Base-by-base conservation (phyloP, 2,888 invertebrate genomes). In the Lasioglossum calceatum region DNA sequence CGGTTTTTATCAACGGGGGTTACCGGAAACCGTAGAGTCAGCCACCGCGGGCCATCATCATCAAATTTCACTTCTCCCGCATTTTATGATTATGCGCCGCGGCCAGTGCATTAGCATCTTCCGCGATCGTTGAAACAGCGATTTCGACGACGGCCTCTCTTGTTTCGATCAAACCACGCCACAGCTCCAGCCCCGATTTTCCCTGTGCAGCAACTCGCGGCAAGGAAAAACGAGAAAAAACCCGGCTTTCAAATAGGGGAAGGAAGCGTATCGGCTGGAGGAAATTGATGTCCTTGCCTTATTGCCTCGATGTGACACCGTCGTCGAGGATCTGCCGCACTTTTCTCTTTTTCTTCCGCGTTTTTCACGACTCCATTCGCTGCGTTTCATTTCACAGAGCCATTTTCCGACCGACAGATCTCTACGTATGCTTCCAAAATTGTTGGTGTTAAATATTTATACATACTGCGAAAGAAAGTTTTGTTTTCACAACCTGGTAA, bases 241-340 rank as follows among this genome's bases (percentile, higher is more conserved):
- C 16, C 47, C 19, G 10, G n/a, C 47, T 50, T 85, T 75, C 87
- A 87, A 91, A 92, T 91, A 84, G 86, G 90, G 93, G 91, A 92
- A 93, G 93, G 91, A 92, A 93, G 88, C 88, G 91, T 91, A 92
- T 93, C 89, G 92, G 88, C 87, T 86, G 89, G 87, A 93, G 92
- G 92, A 93, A 93, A 93, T 93, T 80, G 85, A 88, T 84, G 87
- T 87, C 85, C 76, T 79, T 84, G 88, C 84, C 87, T 89, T 91
- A 90, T 90, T 90, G 77, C 86, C 75, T 82, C 76, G 87, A 79
- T 61, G 75, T 54, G 87, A 61, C 54, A 67, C 54, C 81, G 61
- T 42, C 61, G 58, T 42, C 61, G 58, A 27, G 77, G 73, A 83
- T 83, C 70, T 76, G 64, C n/a, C 54, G 7, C 19, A 36, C 16